phyloP scores from a whole-genome alignment of 2,113 vertebrate genomes.

The Ascaphus truei region DNA sequence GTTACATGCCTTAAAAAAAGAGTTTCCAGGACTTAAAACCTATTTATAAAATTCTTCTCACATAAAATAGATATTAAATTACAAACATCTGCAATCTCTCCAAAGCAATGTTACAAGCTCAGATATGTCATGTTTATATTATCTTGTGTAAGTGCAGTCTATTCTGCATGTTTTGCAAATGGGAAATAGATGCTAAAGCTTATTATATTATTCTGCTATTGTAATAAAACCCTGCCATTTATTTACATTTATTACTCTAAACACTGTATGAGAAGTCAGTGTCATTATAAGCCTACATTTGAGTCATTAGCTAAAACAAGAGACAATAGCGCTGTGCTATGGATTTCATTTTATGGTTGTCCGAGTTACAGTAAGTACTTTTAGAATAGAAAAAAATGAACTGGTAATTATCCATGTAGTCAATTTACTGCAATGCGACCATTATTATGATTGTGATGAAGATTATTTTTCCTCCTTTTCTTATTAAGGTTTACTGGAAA shows the following conservation, averaged over 20 bases:
- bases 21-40: too few species aligned
- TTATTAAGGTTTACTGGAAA: background rate
- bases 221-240: slow-evolving; percentile 41
- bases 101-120: slow-evolving; percentile 20
- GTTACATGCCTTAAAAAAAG: too few species aligned
- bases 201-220: slow-evolving; percentile 41
- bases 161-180: slow-evolving; percentile 47
- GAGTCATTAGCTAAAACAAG: slow-evolving; percentile 58
- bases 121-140: slow-evolving; percentile 39
- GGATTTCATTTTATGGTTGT: slow-evolving; percentile 56
- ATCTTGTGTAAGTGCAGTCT: slow-evolving; percentile 38
- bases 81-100: background rate
- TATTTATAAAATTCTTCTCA: too few species aligned
- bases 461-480: slow-evolving; percentile 25
- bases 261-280: slow-evolving; percentile 53
- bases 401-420: slow-evolving; percentile 48
- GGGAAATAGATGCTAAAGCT: slow-evolving; percentile 52
- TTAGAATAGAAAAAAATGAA: slow-evolving; percentile 49
- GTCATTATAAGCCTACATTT: slow-evolving; percentile 50
- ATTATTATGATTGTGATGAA: background rate
- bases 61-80: slow-evolving; percentile 21
- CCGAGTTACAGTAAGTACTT: slow-evolving; percentile 45
- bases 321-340: slow-evolving; percentile 49
- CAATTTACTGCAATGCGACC: slow-evolving; percentile 26
- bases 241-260: slow-evolving; percentile 58